phyloP scores from a whole-genome alignment of 2,888 invertebrate species.

The Atherix ibis region DNA sequence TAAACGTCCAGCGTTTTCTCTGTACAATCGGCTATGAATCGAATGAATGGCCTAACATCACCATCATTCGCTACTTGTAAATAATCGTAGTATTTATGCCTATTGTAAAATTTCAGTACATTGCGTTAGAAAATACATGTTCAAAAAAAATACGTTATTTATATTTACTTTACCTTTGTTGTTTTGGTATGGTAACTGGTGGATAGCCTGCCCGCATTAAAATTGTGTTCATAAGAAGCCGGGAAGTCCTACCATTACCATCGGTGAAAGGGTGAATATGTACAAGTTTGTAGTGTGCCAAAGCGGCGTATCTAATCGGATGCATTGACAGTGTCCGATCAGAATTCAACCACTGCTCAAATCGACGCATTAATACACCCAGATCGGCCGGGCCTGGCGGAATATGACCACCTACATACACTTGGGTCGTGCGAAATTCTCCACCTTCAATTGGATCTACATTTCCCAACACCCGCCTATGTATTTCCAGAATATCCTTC shows the following conservation, averaged over 20 bases:
- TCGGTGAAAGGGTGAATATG: constrained; percentile 95
- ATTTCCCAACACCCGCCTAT: constrained; percentile 81
- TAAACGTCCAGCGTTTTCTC: constrained; percentile 79
- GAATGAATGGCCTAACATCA: constrained; percentile 86
- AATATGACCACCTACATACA: constrained; percentile 88
- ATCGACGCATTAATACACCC: constrained; percentile 65
- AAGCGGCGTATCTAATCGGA: constrained; percentile 77
- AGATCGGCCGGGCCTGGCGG: constrained; percentile 81
- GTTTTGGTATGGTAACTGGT: constrained; percentile 84
- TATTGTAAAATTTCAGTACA: constrained; percentile 14
- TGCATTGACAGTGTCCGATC: constrained; percentile 73
- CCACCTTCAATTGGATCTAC: constrained; percentile 90
- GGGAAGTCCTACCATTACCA: constrained; percentile 90
- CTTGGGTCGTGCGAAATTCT: constrained; percentile 71
- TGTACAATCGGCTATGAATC: constrained; percentile 88
- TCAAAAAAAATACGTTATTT: neutral
- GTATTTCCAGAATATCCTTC: constrained; percentile 82
- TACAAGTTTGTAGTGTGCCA: constrained; percentile 93
- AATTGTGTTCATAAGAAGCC: constrained; percentile 89
- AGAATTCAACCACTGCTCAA: constrained; percentile 86
- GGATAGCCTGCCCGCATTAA: constrained; percentile 93
- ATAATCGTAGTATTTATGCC: constrained; percentile 73
- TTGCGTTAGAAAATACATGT: neutral
- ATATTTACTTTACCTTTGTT: constrained; percentile 49
- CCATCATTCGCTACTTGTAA: constrained; percentile 85